Percentiles rank a stretch among this genome's conserved stretches.
Evolutionary conservation across 2,797 vertebrate species (phyloP).

Genomic region (Podarcis siculus): DNA sequence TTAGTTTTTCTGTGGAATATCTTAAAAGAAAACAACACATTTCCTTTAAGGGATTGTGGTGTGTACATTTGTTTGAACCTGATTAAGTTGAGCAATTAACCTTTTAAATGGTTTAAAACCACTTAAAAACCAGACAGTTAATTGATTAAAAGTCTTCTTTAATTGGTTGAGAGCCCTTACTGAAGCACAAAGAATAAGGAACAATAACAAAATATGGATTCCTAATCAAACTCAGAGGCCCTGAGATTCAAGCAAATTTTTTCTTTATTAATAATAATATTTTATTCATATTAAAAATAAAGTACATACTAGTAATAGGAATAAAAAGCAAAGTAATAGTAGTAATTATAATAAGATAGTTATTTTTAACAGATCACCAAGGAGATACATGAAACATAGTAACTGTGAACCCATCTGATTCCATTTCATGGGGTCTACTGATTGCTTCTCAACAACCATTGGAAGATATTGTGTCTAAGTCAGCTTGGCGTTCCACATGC

Average conservation of each 20-base stretch:
- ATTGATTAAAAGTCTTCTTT: not conserved
- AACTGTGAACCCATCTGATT: too few relatives aligned
- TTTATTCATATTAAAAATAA: too few relatives aligned
- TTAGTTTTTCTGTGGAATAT: not conserved
- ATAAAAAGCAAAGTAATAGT: too few relatives aligned
- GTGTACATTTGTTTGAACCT: not conserved
- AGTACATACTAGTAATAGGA: too few relatives aligned
- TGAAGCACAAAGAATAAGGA: not conserved
- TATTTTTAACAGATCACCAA: too few relatives aligned
- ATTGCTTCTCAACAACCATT: too few relatives aligned
- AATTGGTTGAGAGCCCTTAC: not conserved
- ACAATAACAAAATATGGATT: not conserved
- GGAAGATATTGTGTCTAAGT: too few relatives aligned
- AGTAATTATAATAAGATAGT: too few relatives aligned
- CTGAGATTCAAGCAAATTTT: not conserved
- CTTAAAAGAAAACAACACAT: not conserved
- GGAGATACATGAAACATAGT: too few relatives aligned
- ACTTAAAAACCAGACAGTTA: not conserved
- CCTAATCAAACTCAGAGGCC: not conserved
- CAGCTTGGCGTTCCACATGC: too few relatives aligned
- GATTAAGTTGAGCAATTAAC: constrained; percentile 14
- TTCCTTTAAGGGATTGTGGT: not conserved
- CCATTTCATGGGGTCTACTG: too few relatives aligned
- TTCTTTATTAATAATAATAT: not conserved
- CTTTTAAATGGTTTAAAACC: constrained; percentile 9